Conservation (phyloP, 2,888 invertebrate species). For the Eupeodes luniger region DNA sequence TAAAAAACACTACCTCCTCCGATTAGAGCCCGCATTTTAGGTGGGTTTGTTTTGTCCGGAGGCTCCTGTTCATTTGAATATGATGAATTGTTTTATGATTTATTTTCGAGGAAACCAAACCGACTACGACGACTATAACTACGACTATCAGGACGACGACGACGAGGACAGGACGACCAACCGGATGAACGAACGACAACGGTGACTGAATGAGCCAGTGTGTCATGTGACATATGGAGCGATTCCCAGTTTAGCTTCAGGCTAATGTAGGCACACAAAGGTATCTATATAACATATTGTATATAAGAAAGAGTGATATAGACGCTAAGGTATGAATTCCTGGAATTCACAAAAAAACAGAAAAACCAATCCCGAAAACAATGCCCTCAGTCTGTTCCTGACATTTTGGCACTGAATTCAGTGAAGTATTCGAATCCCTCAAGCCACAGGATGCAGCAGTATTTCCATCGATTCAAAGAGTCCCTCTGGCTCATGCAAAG, state of each 20-base stretch:
- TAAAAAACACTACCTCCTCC: slow-evolving; percentile 19
- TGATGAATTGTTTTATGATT: slow-evolving; percentile 76
- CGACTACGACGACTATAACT: neutral
- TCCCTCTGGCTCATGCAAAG: slow-evolving; percentile 8
- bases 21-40: neutral
- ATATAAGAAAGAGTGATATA: neutral
- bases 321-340: neutral
- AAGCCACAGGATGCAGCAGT: slow-evolving; percentile 10
- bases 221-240: slow-evolving; percentile 72
- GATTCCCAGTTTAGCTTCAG: slow-evolving; percentile 54
- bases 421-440: slow-evolving; percentile 60
- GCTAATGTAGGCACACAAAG: slow-evolving; percentile 40
- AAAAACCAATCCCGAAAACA: slow-evolving; percentile 56
- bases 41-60: slow-evolving; percentile 19
- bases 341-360: slow-evolving; percentile 16
- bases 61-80: slow-evolving; percentile 72
- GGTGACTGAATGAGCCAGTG: slow-evolving; percentile 62
- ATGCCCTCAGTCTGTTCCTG: slow-evolving; percentile 59
- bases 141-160: neutral
- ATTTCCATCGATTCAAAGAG: slow-evolving; percentile 19
- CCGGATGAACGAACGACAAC: slow-evolving; percentile 34
- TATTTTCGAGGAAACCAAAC: slow-evolving; percentile 50
- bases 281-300: neutral
- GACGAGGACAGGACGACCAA: neutral
- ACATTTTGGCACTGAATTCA: slow-evolving; percentile 49